phyloP scores from a whole-genome alignment of 23 tunicate genomes.

The Ascidia mentula region DNA sequence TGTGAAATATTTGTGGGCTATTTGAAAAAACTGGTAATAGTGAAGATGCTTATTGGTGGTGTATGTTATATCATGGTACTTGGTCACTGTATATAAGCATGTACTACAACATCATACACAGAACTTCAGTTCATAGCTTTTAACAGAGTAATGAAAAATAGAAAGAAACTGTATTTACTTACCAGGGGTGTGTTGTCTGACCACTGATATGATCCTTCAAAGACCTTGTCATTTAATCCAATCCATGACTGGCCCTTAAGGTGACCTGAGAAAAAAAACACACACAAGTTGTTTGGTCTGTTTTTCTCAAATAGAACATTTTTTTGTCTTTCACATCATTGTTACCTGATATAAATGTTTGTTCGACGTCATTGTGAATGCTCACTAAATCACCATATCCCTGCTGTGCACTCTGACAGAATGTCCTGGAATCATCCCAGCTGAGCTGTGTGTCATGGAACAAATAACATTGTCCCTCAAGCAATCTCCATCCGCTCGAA shows the following conservation, averaged over 20 bases:
- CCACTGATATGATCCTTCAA: slow-evolving; percentile 26
- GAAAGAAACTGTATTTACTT: no score
- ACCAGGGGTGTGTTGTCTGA: slow-evolving; percentile 63
- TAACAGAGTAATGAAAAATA: no score
- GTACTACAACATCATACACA: no score
- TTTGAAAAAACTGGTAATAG: no score
- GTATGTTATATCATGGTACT: no score
- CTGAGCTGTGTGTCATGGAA: slow-evolving; percentile 21
- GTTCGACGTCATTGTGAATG: slow-evolving; percentile 46
- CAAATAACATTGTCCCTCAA: slow-evolving; percentile 41
- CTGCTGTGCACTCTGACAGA: slow-evolving; percentile 24
- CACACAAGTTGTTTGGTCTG: no score
- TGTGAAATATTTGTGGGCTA: no score
- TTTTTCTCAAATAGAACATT: no score
- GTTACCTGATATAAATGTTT: slow-evolving; percentile 75
- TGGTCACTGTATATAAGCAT: no score
- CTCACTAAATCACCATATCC: slow-evolving; percentile 47
- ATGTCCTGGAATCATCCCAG: slow-evolving; percentile 44
- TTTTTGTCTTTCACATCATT: background rate
- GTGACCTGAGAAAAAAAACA: slow-evolving; percentile 45
- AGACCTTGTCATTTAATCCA: slow-evolving; percentile 40
- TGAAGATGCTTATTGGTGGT: no score
- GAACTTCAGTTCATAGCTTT: no score
- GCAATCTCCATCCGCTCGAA: slow-evolving; percentile 60
- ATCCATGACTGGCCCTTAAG: slow-evolving; percentile 61